These are phyloP conservation scores for Automeris io DNA, from an alignment of 2,888 invertebrate genomes.

Conservation along the genomic window DNA sequence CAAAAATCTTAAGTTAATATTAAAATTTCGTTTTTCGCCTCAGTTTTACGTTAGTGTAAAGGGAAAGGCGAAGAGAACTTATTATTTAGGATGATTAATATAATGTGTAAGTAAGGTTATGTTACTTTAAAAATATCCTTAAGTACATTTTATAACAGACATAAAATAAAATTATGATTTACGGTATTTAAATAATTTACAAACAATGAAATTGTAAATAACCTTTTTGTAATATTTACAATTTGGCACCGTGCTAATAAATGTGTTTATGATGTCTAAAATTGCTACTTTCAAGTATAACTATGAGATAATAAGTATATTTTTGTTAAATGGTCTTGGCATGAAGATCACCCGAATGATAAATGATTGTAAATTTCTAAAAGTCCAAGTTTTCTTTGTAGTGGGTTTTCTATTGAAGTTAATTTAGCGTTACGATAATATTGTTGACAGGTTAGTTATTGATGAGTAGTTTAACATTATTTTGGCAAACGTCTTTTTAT, in stretches of 20 bases:
- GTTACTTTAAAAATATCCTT: no score
- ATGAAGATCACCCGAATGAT: slow-evolving; percentile 29
- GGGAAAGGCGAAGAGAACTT: no score
- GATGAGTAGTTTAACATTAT: slow-evolving; percentile 27
- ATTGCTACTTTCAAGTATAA: slow-evolving; percentile 9
- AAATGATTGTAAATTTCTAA: slow-evolving; percentile 25
- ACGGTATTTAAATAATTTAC: neutral
- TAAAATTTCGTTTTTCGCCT: no score
- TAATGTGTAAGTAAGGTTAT: no score
- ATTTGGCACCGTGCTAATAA: neutral
- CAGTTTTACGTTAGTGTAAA: no score
- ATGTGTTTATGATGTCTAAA: neutral
- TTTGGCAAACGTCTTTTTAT: slow-evolving; percentile 41
- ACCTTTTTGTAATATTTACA: neutral
- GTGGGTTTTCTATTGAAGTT: slow-evolving; percentile 5
- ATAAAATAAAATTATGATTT: neutral
- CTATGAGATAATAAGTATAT: slow-evolving; percentile 32
- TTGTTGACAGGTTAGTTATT: slow-evolving; percentile 32
- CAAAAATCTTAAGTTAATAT: no score
- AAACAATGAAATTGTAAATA: neutral
- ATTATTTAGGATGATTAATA: no score
- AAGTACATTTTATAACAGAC: no score
- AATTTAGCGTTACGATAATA: slow-evolving; percentile 28
- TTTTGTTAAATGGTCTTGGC: slow-evolving; percentile 34
- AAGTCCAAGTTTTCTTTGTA: neutral